Base-by-base conservation (phyloP, 2,113 vertebrate genomes). In the Mandrillus leucophaeus region DNA sequence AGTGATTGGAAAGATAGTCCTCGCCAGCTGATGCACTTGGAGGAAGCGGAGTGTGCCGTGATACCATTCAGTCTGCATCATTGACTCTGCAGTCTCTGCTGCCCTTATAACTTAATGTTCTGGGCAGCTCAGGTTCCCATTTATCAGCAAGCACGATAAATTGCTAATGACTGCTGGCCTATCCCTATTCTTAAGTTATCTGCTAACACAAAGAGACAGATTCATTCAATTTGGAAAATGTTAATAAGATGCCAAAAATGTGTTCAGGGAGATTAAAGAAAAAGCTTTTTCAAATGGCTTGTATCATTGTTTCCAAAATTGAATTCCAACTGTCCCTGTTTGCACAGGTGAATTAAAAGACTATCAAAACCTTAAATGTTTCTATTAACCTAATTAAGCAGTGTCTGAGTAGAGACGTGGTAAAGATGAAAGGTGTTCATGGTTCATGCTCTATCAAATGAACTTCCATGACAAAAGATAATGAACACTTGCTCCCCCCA, bases 171-270 rank as follows among this genome's bases (percentile, higher is more conserved):
- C 88, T 95, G 48, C 85, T 94, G 88, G 93, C 57, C n/a, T 97
- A n/a, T 89, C 48, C 27, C 78, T 96, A 70, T 88, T 97, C 97
- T 95, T 87, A 94, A 96, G 93, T 94, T 97, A 97, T 97, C 97
- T 93, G 84, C 93, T 98, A 96, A 97, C 32, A 95, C 96, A 98
- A 96, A 98, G 82, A 95, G 92, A 97, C 97, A 95, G 92, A 93
- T 94, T 96, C 97, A 98, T 94, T 98, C 98, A 97, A 97, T 98
- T 98, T 95, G 85, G 92, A 94, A 92, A 98, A 96, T 97, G 96
- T 94, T 97, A 84, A 91, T 90, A 88, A 38, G 97, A 87, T 98
- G 85, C 90, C 82, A 93, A 76, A 50, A 79, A 93, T 96, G 16
- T 94, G 84, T 59, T 82, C 79, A 72, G 86, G 55, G 73, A 68